Evolutionary conservation across 2,888 invertebrate species (phyloP).

Genomic region (Agrenia bidenticulata): DNA sequence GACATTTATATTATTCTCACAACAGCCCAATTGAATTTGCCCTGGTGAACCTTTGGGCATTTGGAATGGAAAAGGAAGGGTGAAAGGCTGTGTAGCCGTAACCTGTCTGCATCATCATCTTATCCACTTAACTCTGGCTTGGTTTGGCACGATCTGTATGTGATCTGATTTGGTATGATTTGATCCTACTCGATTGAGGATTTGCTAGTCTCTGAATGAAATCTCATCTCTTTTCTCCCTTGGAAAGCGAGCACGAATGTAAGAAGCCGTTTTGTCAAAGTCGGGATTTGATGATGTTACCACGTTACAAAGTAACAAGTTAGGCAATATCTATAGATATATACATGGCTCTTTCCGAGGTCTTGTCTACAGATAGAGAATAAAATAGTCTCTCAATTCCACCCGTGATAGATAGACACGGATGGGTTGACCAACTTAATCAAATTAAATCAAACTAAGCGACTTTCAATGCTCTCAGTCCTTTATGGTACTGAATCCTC

Average conservation of each 20-base stretch:
- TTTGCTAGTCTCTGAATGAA: constrained; percentile 6
- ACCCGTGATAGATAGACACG: constrained; percentile 7
- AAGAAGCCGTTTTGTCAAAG: constrained; percentile 7
- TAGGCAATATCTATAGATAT: no score
- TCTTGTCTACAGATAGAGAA: background rate
- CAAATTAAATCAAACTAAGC: constrained; percentile 52
- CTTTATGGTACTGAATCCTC: constrained; percentile 15
- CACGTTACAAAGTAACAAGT: background rate
- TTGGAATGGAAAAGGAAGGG: no score
- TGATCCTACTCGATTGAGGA: constrained; percentile 19
- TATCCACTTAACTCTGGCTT: constrained; percentile 22
- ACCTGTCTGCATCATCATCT: constrained; percentile 13
- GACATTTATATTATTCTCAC: no score
- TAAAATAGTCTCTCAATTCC: no score
- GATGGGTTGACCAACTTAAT: constrained; percentile 44
- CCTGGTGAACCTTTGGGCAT: no score
- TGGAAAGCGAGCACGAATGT: background rate
- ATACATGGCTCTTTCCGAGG: background rate
- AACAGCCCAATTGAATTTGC: no score
- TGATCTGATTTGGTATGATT: constrained; percentile 21
- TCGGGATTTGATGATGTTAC: background rate
- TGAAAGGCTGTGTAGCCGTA: no score
- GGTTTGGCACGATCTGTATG: constrained; percentile 22
- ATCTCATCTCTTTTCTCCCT: constrained; percentile 10
- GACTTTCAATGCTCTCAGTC: constrained; percentile 48